A percentile compares a stretch with the other conserved stretches of the same genome.
These are phyloP conservation scores for Gymnogyps californianus DNA, from an alignment of 2,113 vertebrate genomes.

Conservation along the genomic window DNA sequence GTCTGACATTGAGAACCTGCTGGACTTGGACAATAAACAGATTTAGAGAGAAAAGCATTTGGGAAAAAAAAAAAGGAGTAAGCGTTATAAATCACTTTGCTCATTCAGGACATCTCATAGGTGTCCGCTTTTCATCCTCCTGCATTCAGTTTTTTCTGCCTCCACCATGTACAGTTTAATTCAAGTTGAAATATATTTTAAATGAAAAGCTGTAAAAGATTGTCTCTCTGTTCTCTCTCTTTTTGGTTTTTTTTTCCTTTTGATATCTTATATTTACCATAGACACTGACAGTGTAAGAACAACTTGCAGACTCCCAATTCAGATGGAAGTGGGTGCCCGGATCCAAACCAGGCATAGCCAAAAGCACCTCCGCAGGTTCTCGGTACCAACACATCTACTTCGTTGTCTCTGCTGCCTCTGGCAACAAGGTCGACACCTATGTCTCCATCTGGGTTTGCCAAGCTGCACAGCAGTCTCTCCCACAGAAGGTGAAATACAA, in stretches of 20 bases:
- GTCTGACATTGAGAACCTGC: conserved; percentile 16
- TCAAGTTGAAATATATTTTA: neutral
- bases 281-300: neutral
- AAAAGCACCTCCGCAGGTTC: neutral
- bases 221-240: no score
- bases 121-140: neutral
- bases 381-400: neutral
- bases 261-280: neutral
- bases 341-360: neutral
- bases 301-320: neutral
- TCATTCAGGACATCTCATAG: neutral
- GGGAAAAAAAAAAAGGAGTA: neutral
- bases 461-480: neutral
- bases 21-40: conserved; percentile 5
- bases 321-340: neutral
- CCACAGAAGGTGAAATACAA: neutral
- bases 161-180: neutral
- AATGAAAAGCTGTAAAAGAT: neutral
- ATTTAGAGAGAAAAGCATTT: neutral
- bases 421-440: neutral
- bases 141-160: neutral
- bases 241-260: neutral
- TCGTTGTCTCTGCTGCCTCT: neutral
- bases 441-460: neutral
- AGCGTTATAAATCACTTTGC: neutral